Evolutionary conservation across 2,888 invertebrate genomes (phyloP), one percentile per base, ranked within the genome.

Genomic region (Melanostoma mellinum): DNA sequence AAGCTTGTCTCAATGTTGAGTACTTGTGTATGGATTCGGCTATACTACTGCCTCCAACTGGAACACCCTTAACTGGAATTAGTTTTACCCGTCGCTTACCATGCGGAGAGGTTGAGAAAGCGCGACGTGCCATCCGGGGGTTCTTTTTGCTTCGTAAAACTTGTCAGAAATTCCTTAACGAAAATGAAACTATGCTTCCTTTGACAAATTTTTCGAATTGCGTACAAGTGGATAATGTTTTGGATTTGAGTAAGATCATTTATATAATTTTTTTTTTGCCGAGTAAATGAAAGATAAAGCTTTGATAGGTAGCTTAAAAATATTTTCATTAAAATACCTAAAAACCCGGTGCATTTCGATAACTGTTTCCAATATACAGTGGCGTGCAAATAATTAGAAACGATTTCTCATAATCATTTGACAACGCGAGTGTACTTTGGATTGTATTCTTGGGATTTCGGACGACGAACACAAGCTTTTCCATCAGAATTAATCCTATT

Each of bases 11-110:
- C 65, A 97, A 97, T 91, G 97, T 99, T 1, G 98, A 99, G 90
- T 97, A 97, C 94, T 91, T 99, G 85, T 97, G 98, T 92, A 98
- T 98, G 97, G 99, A 99, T 91, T 97, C 98, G 58, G 97, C 97
- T 69, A 96, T 99, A 88, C 92, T 99, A 69, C 92, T 99, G 86
- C 98, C 99, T 0, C 99, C 99, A 0, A 98, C 98, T 0, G 96
- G 97, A 32, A 98, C 99, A 0, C 99, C 99, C 0, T 94, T 99
- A 93, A 98, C 98, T 1, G 98, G 98, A 1, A 97, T 99, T 82
- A 96, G 96, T 86, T 98, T 99, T 90, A 96, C 96, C 55, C 97
- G 98, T 89, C 93, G 99, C 87, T 91, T 99, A 86, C 98, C 99
- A 0, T 98, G 98, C 91, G 99, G 99, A 81, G 98, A 99, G 93